Conservation (phyloP, 2,797 vertebrate species). For the Helarctos malayanus region DNA sequence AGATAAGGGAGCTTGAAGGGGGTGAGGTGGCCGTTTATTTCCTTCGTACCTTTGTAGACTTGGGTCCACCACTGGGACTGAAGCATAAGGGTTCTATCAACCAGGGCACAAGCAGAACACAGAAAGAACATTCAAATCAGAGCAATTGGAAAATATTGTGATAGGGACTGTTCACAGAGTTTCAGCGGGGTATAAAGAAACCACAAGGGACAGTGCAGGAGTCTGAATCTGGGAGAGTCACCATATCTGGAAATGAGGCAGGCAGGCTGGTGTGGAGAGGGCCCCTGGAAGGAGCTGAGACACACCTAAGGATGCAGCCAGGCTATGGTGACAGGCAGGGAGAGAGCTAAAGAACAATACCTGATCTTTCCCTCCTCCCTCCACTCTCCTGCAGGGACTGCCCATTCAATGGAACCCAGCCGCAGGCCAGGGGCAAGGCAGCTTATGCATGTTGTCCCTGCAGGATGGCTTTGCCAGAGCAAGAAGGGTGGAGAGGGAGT, state of each 20-base stretch:
- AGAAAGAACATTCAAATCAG: neutral
- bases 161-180: neutral
- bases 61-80: neutral
- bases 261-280: neutral
- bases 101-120: neutral
- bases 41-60: neutral
- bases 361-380: neutral
- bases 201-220: neutral
- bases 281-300: neutral
- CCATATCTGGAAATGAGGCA: neutral
- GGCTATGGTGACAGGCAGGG: neutral
- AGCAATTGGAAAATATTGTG: neutral
- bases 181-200: neutral
- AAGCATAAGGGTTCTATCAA: neutral
- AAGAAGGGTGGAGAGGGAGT: neutral
- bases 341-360: neutral
- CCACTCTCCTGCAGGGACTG: neutral
- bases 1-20: neutral
- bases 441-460: neutral
- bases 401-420: neutral
- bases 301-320: too few species aligned
- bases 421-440: neutral
- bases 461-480: neutral
- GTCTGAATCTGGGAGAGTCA: neutral
- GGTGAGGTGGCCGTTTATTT: neutral